Evolutionary conservation across 2,113 vertebrate genomes (phyloP), one percentile per base, ranked within the genome.

Genomic region (Bombycilla garrulus): DNA sequence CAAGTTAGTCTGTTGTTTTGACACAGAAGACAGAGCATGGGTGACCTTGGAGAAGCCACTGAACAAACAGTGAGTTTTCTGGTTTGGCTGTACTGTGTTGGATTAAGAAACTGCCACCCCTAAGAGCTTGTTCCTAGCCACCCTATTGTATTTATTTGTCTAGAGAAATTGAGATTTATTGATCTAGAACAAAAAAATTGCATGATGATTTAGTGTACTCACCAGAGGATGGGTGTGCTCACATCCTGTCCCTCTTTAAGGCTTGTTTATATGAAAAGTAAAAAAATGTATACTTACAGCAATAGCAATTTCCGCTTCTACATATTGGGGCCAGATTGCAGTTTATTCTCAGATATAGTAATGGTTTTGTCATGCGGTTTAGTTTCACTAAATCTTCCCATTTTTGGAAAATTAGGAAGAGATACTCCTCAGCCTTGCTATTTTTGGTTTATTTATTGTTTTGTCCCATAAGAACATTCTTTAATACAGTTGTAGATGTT

Each of bases 341-440:
- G 70, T 65, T 89, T 95, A 85, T 94, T 92, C 81, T 92, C 77
- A 60, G 81, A 93, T 91, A 87, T 19, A 87, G 23, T 54, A 95
- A 81, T 69, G 44, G 7, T 48, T 95, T 93, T 91, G 51, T 92
- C 78, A 92, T 91, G 81, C 33, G 10, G 57, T 79, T 95, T 82
- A 82, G 23, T 79, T 92, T 95, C 70, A 76, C 15, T 71, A 35
- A 91, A 80, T 91, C 70, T 79, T 95, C 62, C 53, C 36, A 45
- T 53, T 92, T 92, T 80, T 71, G 60, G 77, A 91, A 89, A 76
- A 85, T 72, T 56, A 79, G 86, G 77, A 93, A 92, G n/a, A 86
- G 51, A 50, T 88, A 86, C 24, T 51, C 26, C 51, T 86, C 67
- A 74, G n/a, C 17, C 29, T 88, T 82, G 31, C 31, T 92, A 65